phyloP scores from a whole-genome alignment of 2,888 invertebrate species.

The Bruchidius siliquastri region DNA sequence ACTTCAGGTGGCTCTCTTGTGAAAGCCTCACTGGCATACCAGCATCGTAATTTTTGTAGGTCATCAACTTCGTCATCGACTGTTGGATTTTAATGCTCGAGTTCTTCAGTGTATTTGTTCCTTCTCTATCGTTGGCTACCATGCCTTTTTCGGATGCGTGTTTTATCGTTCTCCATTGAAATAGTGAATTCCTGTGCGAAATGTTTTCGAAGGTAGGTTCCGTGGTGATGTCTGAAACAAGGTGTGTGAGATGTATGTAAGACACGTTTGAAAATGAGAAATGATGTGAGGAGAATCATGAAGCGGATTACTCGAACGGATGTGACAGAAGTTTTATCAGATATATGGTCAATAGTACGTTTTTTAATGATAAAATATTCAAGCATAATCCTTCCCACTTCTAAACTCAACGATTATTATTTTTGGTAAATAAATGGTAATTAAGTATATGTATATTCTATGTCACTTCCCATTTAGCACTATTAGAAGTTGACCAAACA shows the following conservation, averaged over 20 bases:
- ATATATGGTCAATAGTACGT: no score
- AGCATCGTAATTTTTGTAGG: background rate
- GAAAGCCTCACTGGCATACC: background rate
- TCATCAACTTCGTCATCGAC: background rate
- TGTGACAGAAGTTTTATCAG: no score
- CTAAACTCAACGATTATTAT: no score
- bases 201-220: background rate
- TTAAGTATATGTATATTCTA: background rate
- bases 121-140: background rate
- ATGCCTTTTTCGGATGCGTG: background rate
- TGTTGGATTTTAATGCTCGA: background rate
- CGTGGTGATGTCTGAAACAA: background rate
- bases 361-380: no score
- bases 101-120: background rate
- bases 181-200: background rate
- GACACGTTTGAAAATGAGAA: background rate
- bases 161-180: background rate
- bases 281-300: background rate
- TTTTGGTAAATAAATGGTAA: no score
- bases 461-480: background rate
- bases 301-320: background rate
- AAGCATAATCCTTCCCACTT: no score
- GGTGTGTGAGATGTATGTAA: background rate
- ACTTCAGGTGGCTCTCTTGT: background rate
- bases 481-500: background rate